These are phyloP conservation scores for Ophion costatus DNA, from an alignment of 2,888 invertebrate species.

Conservation along the genomic window DNA sequence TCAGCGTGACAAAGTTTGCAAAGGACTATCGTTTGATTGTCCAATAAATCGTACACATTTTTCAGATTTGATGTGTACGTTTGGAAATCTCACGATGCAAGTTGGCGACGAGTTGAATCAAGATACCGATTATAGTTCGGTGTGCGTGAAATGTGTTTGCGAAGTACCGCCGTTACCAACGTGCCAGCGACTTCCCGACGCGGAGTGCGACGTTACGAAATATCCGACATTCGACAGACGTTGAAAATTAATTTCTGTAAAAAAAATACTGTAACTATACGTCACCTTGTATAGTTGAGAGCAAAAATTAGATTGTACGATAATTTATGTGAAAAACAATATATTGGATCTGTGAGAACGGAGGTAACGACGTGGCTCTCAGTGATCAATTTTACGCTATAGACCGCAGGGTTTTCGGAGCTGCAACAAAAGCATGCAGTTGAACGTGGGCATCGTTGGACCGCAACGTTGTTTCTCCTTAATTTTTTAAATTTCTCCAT, in stretches of 20 bases:
- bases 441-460: not conserved
- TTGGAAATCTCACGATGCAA: conserved; percentile 73
- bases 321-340: not conserved
- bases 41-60: not conserved
- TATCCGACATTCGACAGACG: conserved; percentile 49
- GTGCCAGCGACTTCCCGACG: conserved; percentile 71
- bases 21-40: not conserved
- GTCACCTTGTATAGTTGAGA: not conserved
- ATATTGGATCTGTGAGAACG: too few species aligned
- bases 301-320: not conserved
- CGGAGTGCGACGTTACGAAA: conserved; percentile 69
- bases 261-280: not conserved
- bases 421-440: not conserved
- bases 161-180: conserved; percentile 77
- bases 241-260: not conserved
- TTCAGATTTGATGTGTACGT: conserved; percentile 67
- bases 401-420: not conserved
- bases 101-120: conserved; percentile 74
- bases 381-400: too few species aligned
- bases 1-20: not conserved
- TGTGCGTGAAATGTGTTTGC: conserved; percentile 75
- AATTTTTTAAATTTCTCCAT: not conserved
- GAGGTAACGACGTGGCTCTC: too few species aligned
- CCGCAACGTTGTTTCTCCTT: not conserved
- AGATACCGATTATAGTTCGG: conserved; percentile 68